Evolutionary conservation across 2,113 vertebrate genomes (phyloP), one percentile per base, ranked within the genome.

Genomic region (mouse (Mus musculus)): DNA sequence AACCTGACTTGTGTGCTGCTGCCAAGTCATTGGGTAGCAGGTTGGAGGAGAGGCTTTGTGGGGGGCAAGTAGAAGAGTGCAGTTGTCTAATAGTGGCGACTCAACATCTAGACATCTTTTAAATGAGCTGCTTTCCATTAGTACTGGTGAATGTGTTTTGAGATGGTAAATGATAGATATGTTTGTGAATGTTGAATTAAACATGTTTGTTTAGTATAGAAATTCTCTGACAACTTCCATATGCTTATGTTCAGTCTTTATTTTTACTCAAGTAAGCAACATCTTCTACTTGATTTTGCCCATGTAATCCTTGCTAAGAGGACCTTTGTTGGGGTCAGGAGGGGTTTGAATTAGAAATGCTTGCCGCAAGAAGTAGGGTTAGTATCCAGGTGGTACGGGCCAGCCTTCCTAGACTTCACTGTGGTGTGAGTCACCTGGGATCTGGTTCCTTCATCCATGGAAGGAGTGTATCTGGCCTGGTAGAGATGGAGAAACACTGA

Each of bases 121-220:
- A 63, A 82, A 63, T 71, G 33, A 67, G 39, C 39, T 73, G 2
- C 63, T 91, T 89, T 39, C 75, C 76, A 10, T 75, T 54, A 95
- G 54, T 13, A 91, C 46, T 36, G 85, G 4, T 86, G 42, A 63
- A 52, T 71, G 6, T 59, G 36, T 19, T 85, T 90, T 75, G 71
- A 77, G 72, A 72, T 73, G 71, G 42, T 49, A 52, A 76, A n/a
- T 67, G 61, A 42, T 26, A 39, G 16, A 67, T 82, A 0, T 30
- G 14, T 93, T 93, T 86, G 61, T 59, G 81, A 93, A 67, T 86
- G 78, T 91, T 65, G 26, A 42, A 36, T 86, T 90, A 52, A 86
- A 36, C n/a, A 33, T 19, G 61, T 93, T 36, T 81, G 3, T 91
- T 93, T 89, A 75, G 39, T 86, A 20, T 59, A 75, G 76, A 56